Conservation (phyloP, 2,113 vertebrate species). For the Taxidea taxus region DNA sequence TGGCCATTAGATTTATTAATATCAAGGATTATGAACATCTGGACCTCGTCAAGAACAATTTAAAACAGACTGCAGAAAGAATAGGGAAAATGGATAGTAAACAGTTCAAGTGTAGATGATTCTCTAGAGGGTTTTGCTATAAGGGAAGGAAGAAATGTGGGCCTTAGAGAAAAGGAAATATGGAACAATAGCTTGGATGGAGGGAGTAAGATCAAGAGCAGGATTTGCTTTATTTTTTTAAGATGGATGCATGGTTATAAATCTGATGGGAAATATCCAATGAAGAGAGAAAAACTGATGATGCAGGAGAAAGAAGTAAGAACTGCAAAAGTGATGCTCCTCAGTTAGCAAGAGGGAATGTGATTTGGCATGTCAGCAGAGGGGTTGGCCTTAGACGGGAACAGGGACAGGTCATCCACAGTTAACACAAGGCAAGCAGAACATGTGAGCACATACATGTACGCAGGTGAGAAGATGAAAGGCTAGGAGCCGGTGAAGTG, state of each 20-base stretch:
- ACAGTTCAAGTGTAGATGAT: background rate
- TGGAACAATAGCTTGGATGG: background rate
- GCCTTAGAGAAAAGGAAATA: background rate
- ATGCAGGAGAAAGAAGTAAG: background rate
- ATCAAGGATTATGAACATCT: background rate
- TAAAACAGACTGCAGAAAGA: constrained; percentile 9
- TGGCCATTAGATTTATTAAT: background rate
- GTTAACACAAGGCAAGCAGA: background rate
- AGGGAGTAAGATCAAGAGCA: background rate
- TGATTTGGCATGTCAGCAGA: background rate
- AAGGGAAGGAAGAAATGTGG: background rate
- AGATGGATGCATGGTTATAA: background rate
- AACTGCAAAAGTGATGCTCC: background rate
- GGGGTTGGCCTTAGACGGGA: background rate
- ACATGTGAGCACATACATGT: background rate
- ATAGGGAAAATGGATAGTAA: background rate
- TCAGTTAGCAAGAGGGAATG: background rate
- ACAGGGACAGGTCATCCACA: background rate
- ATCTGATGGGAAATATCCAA: background rate
- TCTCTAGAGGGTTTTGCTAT: background rate
- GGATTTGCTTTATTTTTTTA: background rate
- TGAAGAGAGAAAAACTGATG: background rate
- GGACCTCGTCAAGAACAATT: constrained; percentile 17
- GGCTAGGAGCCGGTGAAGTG: background rate
- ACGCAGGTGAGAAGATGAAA: background rate